Percentiles rank a stretch among this genome's conserved stretches.
phyloP scores from a whole-genome alignment of 2,888 invertebrate genomes.

The Parthenolecanium corni region DNA sequence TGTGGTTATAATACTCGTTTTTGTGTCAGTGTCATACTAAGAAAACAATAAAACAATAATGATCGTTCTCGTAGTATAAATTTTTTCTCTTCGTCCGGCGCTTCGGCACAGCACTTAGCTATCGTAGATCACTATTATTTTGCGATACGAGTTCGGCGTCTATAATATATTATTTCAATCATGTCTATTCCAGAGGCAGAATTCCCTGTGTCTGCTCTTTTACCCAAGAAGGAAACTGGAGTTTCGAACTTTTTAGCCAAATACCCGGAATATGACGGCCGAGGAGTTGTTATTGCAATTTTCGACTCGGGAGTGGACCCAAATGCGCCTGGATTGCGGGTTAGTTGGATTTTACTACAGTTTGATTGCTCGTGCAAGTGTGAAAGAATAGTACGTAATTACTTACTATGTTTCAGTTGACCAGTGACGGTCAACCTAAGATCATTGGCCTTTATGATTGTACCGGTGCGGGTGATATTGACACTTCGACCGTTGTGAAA shows the following conservation, averaged over 20 bases:
- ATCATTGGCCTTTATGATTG: conserved; percentile 91
- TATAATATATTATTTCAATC: too few species aligned
- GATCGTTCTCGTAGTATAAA: too few species aligned
- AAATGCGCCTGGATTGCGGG: conserved; percentile 85
- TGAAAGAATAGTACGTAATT: too few species aligned
- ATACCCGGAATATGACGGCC: conserved; percentile 82
- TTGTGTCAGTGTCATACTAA: too few species aligned
- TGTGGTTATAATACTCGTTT: too few species aligned
- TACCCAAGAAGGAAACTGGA: conserved; percentile 91
- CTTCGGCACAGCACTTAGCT: too few species aligned
- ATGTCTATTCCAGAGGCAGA: conserved; percentile 36
- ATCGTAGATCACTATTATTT: too few species aligned
- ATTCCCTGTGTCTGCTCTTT: conserved; percentile 72
- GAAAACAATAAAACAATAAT: too few species aligned
- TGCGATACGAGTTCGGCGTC: too few species aligned
- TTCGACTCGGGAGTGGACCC: conserved; percentile 98
- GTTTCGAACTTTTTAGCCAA: conserved; percentile 75
- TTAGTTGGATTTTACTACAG: conserved; percentile 47
- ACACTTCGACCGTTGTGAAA: conserved; percentile 65
- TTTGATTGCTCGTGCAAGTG: too few species aligned
- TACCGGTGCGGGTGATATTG: conserved; percentile 93
- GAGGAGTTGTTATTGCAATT: conserved; percentile 83
- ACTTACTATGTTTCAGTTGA: conserved; percentile 58
- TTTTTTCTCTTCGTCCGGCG: too few species aligned
- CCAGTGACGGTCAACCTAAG: conserved; percentile 80